Evolutionary conservation across 2,113 vertebrate genomes (phyloP).

Genomic region (Microcebus tavaratra): DNA sequence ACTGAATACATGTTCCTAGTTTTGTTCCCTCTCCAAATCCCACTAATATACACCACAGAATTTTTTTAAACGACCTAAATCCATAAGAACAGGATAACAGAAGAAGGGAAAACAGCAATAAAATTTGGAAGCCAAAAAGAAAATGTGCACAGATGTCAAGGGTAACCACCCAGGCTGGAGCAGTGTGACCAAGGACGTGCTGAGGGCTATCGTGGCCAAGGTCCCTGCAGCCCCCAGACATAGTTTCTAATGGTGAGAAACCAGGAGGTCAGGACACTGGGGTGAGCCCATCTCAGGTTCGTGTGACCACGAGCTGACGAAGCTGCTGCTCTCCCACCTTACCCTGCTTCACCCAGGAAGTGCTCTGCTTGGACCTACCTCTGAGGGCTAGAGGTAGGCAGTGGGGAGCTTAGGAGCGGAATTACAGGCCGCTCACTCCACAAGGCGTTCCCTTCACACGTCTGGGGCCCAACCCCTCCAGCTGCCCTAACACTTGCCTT

Average conservation of each 20-base stretch:
- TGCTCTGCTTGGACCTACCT: background rate
- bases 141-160: background rate
- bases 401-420: background rate
- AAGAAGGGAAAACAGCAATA: background rate
- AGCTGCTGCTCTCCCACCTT: background rate
- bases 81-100: background rate
- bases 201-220: background rate
- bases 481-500: background rate
- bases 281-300: background rate
- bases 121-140: background rate
- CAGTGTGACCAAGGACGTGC: background rate
- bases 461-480: background rate
- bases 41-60: background rate
- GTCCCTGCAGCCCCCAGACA: background rate
- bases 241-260: background rate
- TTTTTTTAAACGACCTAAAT: background rate
- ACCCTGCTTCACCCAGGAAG: background rate
- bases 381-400: background rate
- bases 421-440: background rate
- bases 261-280: background rate
- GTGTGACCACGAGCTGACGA: background rate
- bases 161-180: background rate
- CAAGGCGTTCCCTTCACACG: background rate
- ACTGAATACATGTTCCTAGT: background rate
- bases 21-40: background rate